phyloP scores from a whole-genome alignment of 2,113 vertebrate genomes.

The Hemiscyllium ocellatum region DNA sequence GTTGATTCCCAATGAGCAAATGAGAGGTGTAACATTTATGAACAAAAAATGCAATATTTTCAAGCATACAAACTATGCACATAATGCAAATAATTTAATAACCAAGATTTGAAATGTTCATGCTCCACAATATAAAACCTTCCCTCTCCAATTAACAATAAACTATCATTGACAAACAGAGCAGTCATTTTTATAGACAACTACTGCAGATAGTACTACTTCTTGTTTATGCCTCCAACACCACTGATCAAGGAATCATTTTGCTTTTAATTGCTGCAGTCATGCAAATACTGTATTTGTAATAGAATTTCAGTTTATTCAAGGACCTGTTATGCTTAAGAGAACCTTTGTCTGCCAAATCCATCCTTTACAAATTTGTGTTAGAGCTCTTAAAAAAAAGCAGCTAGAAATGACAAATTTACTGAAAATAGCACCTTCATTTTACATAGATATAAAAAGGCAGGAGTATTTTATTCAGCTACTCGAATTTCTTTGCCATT shows the following conservation, averaged over 20 bases:
- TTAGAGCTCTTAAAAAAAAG: background rate
- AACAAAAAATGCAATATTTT: background rate
- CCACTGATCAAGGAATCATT: background rate
- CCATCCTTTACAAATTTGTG: background rate
- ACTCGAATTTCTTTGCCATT: too few species aligned
- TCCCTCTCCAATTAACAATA: background rate
- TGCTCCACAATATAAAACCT: background rate
- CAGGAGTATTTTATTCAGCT: too few species aligned
- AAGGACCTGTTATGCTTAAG: background rate
- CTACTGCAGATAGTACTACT: background rate
- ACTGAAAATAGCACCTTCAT: background rate
- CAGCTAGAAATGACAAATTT: background rate
- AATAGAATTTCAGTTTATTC: background rate
- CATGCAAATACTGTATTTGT: background rate
- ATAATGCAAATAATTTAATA: background rate
- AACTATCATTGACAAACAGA: background rate
- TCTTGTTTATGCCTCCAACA: background rate
- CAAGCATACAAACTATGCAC: background rate
- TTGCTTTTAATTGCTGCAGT: background rate
- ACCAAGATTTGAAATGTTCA: background rate
- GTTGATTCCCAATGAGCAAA: background rate
- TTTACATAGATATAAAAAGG: too few species aligned
- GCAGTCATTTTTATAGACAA: background rate
- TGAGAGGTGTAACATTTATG: background rate
- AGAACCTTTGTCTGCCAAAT: background rate